Conservation (phyloP, 2,888 invertebrate genomes). For the Drosophila multiciliata region DNA sequence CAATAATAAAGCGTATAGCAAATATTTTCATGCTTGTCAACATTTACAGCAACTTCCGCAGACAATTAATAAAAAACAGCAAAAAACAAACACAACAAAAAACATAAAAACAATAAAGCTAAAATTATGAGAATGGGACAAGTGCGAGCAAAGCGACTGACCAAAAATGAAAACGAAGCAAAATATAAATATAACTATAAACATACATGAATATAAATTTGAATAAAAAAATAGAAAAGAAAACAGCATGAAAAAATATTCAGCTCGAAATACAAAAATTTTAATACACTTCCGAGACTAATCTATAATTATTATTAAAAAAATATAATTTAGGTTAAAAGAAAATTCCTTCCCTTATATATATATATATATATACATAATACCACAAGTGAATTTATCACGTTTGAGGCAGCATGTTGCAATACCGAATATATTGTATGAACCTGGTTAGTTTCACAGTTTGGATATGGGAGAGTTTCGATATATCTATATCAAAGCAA, state of each 20-base stretch:
- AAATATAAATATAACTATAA: background rate
- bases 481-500: background rate
- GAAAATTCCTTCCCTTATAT: too few relatives aligned
- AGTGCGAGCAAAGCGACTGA: constrained; percentile 29
- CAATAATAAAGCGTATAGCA: constrained; percentile 29
- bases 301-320: background rate
- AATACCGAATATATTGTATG: background rate
- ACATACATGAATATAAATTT: background rate
- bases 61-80: constrained; percentile 65
- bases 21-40: constrained; percentile 73
- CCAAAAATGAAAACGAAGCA: constrained; percentile 16
- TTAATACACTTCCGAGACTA: background rate
- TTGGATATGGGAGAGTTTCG: background rate
- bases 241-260: background rate
- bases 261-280: background rate
- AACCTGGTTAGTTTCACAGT: background rate
- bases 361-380: too few relatives aligned
- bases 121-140: background rate
- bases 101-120: background rate
- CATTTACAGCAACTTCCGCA: constrained; percentile 76
- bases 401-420: background rate
- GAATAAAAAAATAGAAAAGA: background rate
- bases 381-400: background rate
- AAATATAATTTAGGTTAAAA: background rate
- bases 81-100: constrained; percentile 7